These are phyloP conservation scores for Aphelocoma coerulescens DNA, from an alignment of 2,113 vertebrate species.

Conservation along the genomic window DNA sequence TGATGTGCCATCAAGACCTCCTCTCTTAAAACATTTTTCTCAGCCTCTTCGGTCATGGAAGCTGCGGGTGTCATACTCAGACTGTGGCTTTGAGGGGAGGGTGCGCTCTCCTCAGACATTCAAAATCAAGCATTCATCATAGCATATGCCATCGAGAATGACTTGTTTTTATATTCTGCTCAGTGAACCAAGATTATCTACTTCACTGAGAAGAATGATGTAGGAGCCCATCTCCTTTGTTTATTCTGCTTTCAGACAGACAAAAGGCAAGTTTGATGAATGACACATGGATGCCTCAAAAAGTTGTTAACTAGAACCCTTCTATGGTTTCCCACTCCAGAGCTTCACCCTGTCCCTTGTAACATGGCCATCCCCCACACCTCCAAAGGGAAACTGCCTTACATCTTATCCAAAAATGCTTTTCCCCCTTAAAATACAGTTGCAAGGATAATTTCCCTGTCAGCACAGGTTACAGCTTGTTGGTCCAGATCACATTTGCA, in stretches of 20 bases:
- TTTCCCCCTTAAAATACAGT: neutral
- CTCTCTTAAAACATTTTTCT: neutral
- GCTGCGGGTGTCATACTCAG: neutral
- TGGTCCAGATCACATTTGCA: conserved; percentile 28
- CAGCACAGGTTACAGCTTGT: conserved; percentile 8
- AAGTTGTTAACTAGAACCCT: conserved; percentile 20
- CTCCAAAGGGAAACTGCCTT: neutral
- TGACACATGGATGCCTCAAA: neutral
- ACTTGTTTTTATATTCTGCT: conserved; percentile 27
- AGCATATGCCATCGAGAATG: neutral
- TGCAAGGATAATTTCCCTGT: conserved; percentile 14
- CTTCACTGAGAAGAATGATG: conserved; percentile 7
- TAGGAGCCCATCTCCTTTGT: conserved; percentile 34
- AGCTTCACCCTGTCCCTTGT: neutral
- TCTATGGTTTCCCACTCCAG: neutral
- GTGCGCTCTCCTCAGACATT: neutral
- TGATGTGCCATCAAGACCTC: neutral
- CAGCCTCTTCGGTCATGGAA: neutral
- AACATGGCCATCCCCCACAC: neutral
- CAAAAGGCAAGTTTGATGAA: conserved; percentile 22
- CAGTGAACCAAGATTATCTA: conserved; percentile 32
- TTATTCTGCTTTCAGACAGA: conserved; percentile 32
- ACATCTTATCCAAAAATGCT: neutral
- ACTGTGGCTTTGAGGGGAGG: neutral
- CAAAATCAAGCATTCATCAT: conserved; percentile 1